A percentile compares a stretch with the other conserved stretches of the same genome.
phyloP scores from a whole-genome alignment of 1,140 invertebrate species.

The Meloidogyne exigua region DNA sequence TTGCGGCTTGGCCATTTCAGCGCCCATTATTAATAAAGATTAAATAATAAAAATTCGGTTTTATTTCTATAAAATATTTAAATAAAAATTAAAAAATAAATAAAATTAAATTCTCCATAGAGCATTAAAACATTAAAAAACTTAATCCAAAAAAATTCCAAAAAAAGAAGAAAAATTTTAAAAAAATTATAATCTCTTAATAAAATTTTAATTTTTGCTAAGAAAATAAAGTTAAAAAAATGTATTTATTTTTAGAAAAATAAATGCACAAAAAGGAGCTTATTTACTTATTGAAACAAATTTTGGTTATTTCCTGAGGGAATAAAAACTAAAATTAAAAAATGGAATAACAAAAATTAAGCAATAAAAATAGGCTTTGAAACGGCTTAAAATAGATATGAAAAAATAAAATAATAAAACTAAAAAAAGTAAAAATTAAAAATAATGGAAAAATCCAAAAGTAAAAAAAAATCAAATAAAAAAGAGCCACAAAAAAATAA shows the following conservation, averaged over 20 bases:
- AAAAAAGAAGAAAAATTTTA: too few species aligned
- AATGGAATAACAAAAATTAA: background rate
- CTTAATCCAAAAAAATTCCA: too few species aligned
- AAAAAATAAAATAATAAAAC: background rate
- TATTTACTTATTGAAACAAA: background rate
- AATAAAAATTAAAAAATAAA: too few species aligned
- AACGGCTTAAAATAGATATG: too few species aligned
- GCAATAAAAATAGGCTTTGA: too few species aligned
- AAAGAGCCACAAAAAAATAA: background rate
- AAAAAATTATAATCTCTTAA: too few species aligned
- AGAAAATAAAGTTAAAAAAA: too few species aligned
- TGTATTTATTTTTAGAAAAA: background rate
- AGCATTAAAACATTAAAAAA: too few species aligned
- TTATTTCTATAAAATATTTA: too few species aligned
- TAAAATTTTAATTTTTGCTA: too few species aligned
- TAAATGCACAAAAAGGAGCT: background rate
- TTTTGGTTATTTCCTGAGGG: background rate
- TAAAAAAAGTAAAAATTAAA: background rate
- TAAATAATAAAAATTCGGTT: too few species aligned
- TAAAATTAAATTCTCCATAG: too few species aligned
- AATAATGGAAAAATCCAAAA: background rate
- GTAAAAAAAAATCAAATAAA: background rate
- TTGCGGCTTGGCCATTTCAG: conserved; percentile 58
- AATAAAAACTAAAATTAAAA: background rate
- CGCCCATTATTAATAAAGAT: background rate